Evolutionary conservation across 2,797 vertebrate genomes (phyloP).

Genomic region (Sebastes iracundus): DNA sequence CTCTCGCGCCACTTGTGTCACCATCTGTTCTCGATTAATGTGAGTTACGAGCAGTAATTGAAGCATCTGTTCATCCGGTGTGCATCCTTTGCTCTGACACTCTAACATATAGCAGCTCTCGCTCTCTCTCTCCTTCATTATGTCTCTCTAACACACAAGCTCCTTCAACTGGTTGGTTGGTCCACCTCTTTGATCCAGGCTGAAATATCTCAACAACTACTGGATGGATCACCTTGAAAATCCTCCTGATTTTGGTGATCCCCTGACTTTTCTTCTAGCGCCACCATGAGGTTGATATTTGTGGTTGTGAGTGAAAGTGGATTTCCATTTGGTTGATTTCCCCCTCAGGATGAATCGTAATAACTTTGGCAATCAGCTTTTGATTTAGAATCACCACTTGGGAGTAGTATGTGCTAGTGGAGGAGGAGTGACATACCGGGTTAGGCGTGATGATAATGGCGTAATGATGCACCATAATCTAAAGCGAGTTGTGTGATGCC

Average conservation of each 20-base stretch:
- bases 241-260: background rate
- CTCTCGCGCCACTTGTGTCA: constrained; percentile 51
- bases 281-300: background rate
- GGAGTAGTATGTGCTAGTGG: background rate
- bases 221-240: background rate
- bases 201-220: background rate
- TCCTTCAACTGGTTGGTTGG: background rate
- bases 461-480: too few species aligned
- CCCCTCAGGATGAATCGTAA: background rate
- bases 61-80: constrained; percentile 75
- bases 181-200: background rate
- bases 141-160: background rate
- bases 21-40: constrained; percentile 80
- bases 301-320: background rate
- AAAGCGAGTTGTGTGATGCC: fast-evolving
- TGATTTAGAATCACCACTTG: background rate
- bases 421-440: too few species aligned
- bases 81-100: constrained; percentile 55
- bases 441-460: too few species aligned
- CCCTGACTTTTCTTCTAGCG: background rate
- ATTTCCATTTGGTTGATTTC: background rate
- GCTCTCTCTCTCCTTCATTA: background rate
- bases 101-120: constrained; percentile 8
- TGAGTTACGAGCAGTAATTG: constrained; percentile 76
- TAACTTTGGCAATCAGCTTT: background rate